Evolutionary conservation across 2,888 invertebrate species (phyloP), one percentile per base, ranked within the genome.

Genomic region (Pandemis corylana): DNA sequence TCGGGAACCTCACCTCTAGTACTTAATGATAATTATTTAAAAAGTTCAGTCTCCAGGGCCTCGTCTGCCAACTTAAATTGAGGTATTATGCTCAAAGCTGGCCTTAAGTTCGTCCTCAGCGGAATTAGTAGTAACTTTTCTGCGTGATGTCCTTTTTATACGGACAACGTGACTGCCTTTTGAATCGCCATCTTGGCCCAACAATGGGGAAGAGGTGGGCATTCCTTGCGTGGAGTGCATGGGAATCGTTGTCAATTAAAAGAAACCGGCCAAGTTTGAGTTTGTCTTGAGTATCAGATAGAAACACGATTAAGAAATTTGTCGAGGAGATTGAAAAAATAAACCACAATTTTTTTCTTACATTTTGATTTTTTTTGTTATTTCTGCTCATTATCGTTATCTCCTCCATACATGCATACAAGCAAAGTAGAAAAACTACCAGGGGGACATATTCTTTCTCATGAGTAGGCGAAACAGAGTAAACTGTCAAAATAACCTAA

Each of bases 1-100:
- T 28, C n/a, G 28, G 62, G 62, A 44, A 13, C 44, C 66, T 49
- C 74, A 44, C 10, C 74, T 51, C 74, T 74, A 62, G 74, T 65
- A 44, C 62, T 70, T 69, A 70, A 74, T 74, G 74, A 74, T 74
- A 70, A 74, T 74, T 70, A 74, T 74, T 74, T 74, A 44, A 74
- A 74, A 74, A 74, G 69, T 74, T 70, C 15, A 46, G 20, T 56
- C 75, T 67, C 75, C 0, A 5, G 75, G 20, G 75, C 9, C n/a
- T 66, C 75, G 62, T 67, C 71, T n/a, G 62, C 65, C 36, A 75
- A 75, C 70, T 75, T 75, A 75, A 75, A 75, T 75, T 75, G 66
- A 46, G 51, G 75, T 56, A 56, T 75, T 62, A 70, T 67, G 49
- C 74, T 66, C 59, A 51, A 53, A 53, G 66, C 61, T 28, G 70